A percentile compares a stretch with the other conserved stretches of the same genome.
Evolutionary conservation across 1,140 invertebrate genomes (phyloP).

Genomic region (Sycobia sp.): DNA sequence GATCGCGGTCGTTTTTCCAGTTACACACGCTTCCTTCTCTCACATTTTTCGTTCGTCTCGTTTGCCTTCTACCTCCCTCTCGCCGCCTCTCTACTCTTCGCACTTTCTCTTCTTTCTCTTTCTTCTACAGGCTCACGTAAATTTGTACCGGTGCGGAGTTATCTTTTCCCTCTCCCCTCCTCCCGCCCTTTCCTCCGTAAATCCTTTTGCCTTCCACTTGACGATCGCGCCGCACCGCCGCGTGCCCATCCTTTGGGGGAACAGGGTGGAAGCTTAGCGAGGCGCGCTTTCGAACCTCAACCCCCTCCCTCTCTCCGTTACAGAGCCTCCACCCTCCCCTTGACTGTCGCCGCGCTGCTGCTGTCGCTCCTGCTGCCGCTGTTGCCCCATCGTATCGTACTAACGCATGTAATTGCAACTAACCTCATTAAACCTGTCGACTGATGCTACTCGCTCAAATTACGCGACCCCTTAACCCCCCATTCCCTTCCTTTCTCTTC

Average conservation of each 20-base stretch:
- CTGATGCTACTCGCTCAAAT: conserved; percentile 56
- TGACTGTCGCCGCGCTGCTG: too few species aligned
- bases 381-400: conserved; percentile 50
- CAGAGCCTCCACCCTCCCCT: too few species aligned
- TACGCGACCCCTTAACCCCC: conserved; percentile 33
- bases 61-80: too few species aligned
- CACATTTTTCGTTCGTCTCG: background rate
- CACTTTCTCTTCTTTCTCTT: conserved; percentile 17
- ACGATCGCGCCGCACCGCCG: too few species aligned
- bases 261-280: background rate
- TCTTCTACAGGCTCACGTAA: conserved; percentile 13
- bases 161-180: too few species aligned
- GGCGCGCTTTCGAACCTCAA: conserved; percentile 4
- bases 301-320: too few species aligned
- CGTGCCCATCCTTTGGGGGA: background rate
- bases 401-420: conserved; percentile 61
- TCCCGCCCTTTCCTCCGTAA: too few species aligned
- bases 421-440: conserved; percentile 59
- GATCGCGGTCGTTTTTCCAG: conserved; percentile 1
- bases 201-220: background rate
- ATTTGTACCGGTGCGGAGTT: background rate
- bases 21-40: conserved; percentile 9
- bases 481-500: background rate
- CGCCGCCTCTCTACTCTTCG: too few species aligned
- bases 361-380: too few species aligned